Evolutionary conservation across 2,113 vertebrate species (phyloP), one percentile per base, ranked within the genome.

Genomic region (Poecile atricapillus): DNA sequence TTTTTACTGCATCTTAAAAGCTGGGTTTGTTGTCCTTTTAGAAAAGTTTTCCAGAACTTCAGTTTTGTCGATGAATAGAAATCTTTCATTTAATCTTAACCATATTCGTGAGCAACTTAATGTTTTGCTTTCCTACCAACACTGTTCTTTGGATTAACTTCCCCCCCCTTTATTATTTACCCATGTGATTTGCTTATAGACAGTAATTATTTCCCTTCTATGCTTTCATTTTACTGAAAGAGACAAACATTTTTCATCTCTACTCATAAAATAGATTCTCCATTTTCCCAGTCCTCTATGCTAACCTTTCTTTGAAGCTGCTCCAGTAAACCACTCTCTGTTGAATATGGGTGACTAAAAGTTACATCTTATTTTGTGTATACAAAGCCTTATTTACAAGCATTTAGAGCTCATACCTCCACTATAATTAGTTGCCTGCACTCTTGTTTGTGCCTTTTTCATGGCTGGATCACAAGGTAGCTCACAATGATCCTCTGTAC

Each of bases 301-400:
- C n/a, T 82, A 94, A 89, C 69, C 89, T 93, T 89, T 84, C 95
- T 97, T 96, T 97, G 96, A 97, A 97, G 93, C 69, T 82, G 69
- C 46, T 85, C 81, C 91, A 94, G 81, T 82, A 94, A 94, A 95
- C 69, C 44, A 79, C 62, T 43, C 69, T 87, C 41, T 55, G 68
- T 78, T 89, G 83, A 87, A 79, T 68, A 91, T 18, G 49, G 35
- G 91, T 84, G 89, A 95, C 83, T 89, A 78, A 60, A 94, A 95
- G 91, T 93, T 95, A 59, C 52, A 92, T 94, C 86, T 93, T 97
- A 95, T 96, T 96, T 96, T 93, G 83, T 95, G 63, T 95, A 95
- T 69, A 94, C 93, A 97, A 84, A 95, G 83, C 41, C 77, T 95
- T 92, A 92, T 95, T 96, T 95, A 94, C 73, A 91, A 91, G 81